A percentile compares a stretch with the other conserved stretches of the same genome.
Conservation (phyloP, 2,797 vertebrate species). For the Synaphobranchus kaupii region DNA sequence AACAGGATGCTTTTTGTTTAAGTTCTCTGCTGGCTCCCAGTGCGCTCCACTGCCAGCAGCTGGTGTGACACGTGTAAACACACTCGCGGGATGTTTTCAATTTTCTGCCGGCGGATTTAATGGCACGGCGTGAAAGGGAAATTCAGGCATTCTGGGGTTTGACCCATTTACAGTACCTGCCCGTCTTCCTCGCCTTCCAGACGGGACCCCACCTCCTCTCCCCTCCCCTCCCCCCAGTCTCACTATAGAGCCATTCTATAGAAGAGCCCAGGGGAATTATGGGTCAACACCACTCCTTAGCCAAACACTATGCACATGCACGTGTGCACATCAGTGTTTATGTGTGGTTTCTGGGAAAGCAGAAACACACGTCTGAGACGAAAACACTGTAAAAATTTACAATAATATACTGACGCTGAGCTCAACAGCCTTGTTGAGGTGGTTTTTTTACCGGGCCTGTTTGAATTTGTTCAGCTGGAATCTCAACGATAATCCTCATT, state of each 20-base stretch:
- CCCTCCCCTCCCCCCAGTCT: not conserved
- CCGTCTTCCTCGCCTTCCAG: constrained; percentile 19
- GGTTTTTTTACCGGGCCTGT: not conserved
- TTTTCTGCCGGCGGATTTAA: constrained; percentile 32
- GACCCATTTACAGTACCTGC: constrained; percentile 59
- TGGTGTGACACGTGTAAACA: constrained; percentile 42
- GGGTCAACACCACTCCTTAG: not conserved
- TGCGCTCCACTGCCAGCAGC: constrained; percentile 13
- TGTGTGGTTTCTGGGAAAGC: constrained; percentile 36
- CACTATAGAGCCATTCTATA: not conserved
- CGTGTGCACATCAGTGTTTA: not conserved
- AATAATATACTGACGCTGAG: constrained; percentile 20
- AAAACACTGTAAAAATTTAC: constrained; percentile 12
- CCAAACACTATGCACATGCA: constrained; percentile 36
- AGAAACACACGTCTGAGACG: constrained; percentile 25
- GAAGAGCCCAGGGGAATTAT: not conserved
- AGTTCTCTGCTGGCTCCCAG: constrained; percentile 11
- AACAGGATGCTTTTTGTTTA: constrained; percentile 18
- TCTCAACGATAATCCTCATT: not conserved
- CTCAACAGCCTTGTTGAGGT: constrained; percentile 26
- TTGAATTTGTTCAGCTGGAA: constrained; percentile 21
- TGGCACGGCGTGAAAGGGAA: constrained; percentile 22
- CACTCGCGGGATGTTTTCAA: constrained; percentile 28
- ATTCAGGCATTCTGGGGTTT: constrained; percentile 34
- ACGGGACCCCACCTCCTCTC: not conserved